Percentiles rank a stretch among this genome's conserved stretches.
These are phyloP conservation scores for Drepana falcataria DNA, from an alignment of 2,888 invertebrate species.

Conservation along the genomic window DNA sequence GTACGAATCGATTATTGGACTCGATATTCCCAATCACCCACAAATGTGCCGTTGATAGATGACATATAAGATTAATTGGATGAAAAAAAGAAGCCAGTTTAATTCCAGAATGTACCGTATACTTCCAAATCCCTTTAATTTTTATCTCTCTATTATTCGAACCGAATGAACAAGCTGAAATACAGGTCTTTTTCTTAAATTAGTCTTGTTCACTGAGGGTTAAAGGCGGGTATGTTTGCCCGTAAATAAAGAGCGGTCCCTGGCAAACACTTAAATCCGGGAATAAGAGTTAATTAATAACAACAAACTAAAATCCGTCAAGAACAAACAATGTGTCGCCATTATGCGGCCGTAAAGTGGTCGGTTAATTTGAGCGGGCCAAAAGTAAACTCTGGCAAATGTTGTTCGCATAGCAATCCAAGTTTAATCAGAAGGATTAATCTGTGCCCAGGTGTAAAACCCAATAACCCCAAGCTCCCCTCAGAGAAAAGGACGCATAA, in stretches of 20 bases:
- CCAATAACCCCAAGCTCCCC: not conserved
- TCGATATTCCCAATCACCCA: too few species aligned
- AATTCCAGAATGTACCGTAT: not conserved
- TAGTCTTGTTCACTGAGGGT: not conserved
- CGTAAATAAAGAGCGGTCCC: conserved; percentile 13
- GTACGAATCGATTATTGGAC: too few species aligned
- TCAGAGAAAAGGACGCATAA: not conserved
- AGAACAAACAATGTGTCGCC: not conserved
- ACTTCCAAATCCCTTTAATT: not conserved
- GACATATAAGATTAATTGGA: too few species aligned
- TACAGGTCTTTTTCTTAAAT: not conserved
- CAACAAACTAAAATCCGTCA: conserved; percentile 13
- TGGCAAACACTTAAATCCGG: conserved; percentile 18
- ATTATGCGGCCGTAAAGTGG: not conserved
- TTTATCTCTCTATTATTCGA: not conserved
- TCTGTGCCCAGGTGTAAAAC: not conserved
- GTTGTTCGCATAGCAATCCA: not conserved
- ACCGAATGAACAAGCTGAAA: not conserved
- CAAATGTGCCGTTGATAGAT: too few species aligned
- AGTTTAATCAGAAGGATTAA: not conserved
- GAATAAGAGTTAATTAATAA: conserved; percentile 24
- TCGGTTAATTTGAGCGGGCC: not conserved
- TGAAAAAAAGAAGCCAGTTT: too few species aligned
- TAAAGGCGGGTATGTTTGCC: not conserved
- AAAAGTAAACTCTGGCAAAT: not conserved